A percentile compares a stretch with the other conserved stretches of the same genome.
Conservation (phyloP, 2,797 vertebrate genomes). For the Molossus molossus region DNA sequence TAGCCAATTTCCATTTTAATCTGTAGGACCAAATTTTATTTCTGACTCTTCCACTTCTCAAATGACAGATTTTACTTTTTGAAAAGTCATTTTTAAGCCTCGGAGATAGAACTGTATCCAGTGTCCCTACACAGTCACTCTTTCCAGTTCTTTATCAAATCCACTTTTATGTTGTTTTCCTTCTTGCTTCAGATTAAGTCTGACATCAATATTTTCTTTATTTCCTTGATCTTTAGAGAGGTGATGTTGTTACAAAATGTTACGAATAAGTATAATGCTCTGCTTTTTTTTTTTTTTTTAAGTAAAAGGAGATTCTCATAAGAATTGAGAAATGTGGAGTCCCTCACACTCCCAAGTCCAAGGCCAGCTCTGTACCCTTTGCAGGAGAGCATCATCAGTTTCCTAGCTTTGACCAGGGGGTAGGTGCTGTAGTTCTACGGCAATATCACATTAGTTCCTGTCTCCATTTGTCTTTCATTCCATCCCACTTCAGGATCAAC, state of each 20-base stretch:
- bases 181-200: not conserved
- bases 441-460: not conserved
- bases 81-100: constrained; percentile 30
- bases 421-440: not conserved
- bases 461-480: constrained; percentile 18
- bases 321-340: not conserved
- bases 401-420: not conserved
- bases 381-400: not conserved
- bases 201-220: not conserved
- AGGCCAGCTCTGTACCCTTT: not conserved
- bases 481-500: not conserved
- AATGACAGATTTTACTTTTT: constrained; percentile 17
- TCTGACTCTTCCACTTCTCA: constrained; percentile 48
- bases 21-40: constrained; percentile 24
- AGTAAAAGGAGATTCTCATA: constrained; percentile 1
- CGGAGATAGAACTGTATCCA: not conserved
- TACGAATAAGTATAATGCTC: not conserved
- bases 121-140: not conserved
- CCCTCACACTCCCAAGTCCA: not conserved
- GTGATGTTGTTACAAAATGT: not conserved
- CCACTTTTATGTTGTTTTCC: not conserved
- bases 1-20: constrained; percentile 61
- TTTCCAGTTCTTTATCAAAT: not conserved
- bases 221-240: constrained; percentile 4
- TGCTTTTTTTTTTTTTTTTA: not conserved